A percentile compares a stretch with the other conserved stretches of the same genome.
These are phyloP conservation scores for Falco punctatus DNA, from an alignment of 2,113 vertebrate species.

Conservation along the genomic window DNA sequence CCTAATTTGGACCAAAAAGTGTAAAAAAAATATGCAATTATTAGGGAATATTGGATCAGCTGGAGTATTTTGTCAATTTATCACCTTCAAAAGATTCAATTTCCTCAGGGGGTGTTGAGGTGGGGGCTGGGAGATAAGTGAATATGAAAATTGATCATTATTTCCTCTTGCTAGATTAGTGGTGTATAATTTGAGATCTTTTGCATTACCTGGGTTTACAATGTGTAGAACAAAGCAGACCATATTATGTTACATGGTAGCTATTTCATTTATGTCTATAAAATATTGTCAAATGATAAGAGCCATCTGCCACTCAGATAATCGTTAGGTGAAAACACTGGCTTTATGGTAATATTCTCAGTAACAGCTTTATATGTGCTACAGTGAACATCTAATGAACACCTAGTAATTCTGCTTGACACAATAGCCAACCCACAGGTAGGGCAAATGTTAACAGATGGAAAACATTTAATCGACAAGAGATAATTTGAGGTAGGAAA, in stretches of 20 bases:
- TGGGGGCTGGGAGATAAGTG: not conserved
- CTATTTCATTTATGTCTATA: not conserved
- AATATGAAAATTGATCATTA: not conserved
- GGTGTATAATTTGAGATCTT: not conserved
- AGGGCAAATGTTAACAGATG: not conserved
- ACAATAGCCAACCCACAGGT: not conserved
- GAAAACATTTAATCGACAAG: not conserved
- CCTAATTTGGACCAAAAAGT: not conserved
- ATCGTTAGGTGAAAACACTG: slow-evolving; percentile 18
- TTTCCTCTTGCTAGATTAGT: not conserved
- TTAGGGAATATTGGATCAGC: not conserved
- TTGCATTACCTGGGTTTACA: not conserved
- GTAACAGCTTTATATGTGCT: not conserved
- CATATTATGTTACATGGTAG: not conserved
- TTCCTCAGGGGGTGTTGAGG: not conserved
- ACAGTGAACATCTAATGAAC: not conserved
- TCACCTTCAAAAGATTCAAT: not conserved
- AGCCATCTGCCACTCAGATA: slow-evolving; percentile 4
- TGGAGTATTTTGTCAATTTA: not conserved
- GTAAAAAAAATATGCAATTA: not conserved
- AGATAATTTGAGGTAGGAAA: not conserved
- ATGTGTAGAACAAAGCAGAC: not conserved
- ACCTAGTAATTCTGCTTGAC: not conserved
- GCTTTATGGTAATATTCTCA: not conserved
- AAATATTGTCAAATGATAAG: slow-evolving; percentile 5